Evolutionary conservation across 2,888 invertebrate species (phyloP), one percentile per base, ranked within the genome.

Genomic region (Drosophila demipolita): DNA sequence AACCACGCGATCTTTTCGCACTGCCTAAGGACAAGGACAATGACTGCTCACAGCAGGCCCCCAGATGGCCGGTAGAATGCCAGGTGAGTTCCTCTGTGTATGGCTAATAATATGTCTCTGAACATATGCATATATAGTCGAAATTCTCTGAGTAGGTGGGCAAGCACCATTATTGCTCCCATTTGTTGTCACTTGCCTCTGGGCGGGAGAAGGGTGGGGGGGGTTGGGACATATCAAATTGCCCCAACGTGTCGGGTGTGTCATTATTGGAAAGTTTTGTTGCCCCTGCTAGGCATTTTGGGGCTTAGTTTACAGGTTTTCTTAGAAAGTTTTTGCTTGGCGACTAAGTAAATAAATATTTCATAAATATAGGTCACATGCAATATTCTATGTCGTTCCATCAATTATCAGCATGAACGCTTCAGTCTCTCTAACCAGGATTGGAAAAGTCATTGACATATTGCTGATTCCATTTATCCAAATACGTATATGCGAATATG

Each of bases 51-150:
- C 95, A 96, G 87, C 97, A 97, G 94, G 96, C 96, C 86, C 95
- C 97, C 67, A 94, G 97, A 92, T 97, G 97, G 97, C 97, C 97
- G 26, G 96, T 97, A 52, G 97, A 97, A 94, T 97, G 97, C 93
- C 97, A 97, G 95, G 97, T 97, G 92, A 93, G 83, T 83, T 38
- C 1, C 36, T 12, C 36, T 23, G 45, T 8, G 45, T 45, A 45
- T 45, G 1, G 8, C 23, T 26, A 29, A 29, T 29, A 29, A 20
- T 45, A 45, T 45, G 45, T 45, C 26, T 45, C 15, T 45, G n/a
- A 23, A 17, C 50, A 48, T 48, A 26, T 15, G 20, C n/a, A 40
- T 40, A 48, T 48, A 29, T 29, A 23, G 1, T 26, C 8, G 3
- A 26, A 15, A 15, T 29, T 29, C 17, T 23, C 26, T 1, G 8